phyloP scores from a whole-genome alignment of 2,113 vertebrate species.

The Athene noctua region DNA sequence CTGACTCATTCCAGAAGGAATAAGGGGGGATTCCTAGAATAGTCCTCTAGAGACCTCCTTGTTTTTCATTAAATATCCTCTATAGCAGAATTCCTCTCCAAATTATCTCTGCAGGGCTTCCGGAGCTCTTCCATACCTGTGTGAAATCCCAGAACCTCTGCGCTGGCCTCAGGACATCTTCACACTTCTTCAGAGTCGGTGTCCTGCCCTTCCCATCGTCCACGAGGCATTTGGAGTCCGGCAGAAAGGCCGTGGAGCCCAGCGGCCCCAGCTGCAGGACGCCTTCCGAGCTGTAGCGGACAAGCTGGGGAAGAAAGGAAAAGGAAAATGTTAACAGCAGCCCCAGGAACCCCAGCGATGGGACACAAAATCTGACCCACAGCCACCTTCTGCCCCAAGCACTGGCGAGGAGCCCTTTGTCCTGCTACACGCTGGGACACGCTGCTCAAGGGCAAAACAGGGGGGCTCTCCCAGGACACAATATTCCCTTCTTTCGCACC shows the following conservation, averaged over 20 bases:
- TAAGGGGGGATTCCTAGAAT: not conserved
- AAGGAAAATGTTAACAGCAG: not conserved
- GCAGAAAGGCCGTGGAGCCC: slow-evolving; percentile 94
- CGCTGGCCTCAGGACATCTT: slow-evolving; percentile 79
- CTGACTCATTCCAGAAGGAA: not conserved
- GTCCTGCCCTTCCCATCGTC: slow-evolving; percentile 88
- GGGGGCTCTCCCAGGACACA: rapidly evolving
- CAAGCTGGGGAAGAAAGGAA: slow-evolving; percentile 72
- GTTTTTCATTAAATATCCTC: not conserved
- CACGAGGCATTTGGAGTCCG: slow-evolving; percentile 94
- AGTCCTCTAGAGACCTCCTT: not conserved
- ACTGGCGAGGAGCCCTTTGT: not conserved
- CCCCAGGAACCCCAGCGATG: rapidly evolving
- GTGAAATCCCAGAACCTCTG: slow-evolving; percentile 98
- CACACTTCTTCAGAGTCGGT: slow-evolving; percentile 89
- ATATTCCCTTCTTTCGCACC: not conserved
- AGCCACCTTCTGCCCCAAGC: not conserved
- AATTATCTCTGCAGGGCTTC: not conserved
- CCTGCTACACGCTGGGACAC: rapidly evolving
- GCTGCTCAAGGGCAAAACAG: rapidly evolving
- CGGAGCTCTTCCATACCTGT: slow-evolving; percentile 75
- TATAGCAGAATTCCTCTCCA: not conserved
- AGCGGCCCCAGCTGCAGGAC: slow-evolving; percentile 92
- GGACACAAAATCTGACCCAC: not conserved
- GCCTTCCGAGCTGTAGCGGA: slow-evolving; percentile 90